Base-by-base conservation (phyloP, 2,113 vertebrate genomes). In the Cyanoderma ruficeps region DNA sequence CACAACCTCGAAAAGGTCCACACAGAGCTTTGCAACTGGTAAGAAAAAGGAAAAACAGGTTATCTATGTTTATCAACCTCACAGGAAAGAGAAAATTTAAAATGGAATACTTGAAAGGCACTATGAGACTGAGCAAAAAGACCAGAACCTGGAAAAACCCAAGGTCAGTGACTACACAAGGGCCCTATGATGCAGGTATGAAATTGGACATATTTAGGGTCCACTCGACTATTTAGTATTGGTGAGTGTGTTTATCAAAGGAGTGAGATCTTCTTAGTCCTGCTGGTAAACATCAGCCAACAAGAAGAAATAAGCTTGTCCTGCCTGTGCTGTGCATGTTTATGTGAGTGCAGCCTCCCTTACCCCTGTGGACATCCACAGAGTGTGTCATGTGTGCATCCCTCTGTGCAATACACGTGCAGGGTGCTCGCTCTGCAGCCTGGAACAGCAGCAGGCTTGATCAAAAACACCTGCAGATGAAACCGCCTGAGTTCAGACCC, bases 321-420 rank as follows among this genome's bases (percentile, higher is more conserved):
- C 61, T 82, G 64, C 60, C 37, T 27, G 15, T 24, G 44, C 56
- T 57, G 39, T 8, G 68, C 19, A 7, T 7, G 21, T 18, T 80
- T 8, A 15, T 4, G 12, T 8, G 22, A 25, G 47, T 18, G 21
- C 30, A 89, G 71, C 10, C 5, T 46, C 21, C 65, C 53, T 37
- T 14, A 12, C 15, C 49, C 11, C 44, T 70, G 59, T 37, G 28
- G 44, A 28, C 19, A 42, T 6, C 13, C 64, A 23, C 1, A 20
- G 31, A 39, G 3, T 2, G 35, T 15, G 12, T 4, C 27, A 1
- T 30, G 23, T 5, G 24, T 21, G 50, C 25, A 52, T 1, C 1
- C 30, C 61, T 21, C 64, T n/a, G 11, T 25, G 27, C 22, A 6
- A 16, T 7, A 16, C 2, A 3, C 0, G 1, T 3, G 5, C 79